Evolutionary conservation across 2,888 invertebrate species (phyloP).

Genomic region (Archips xylosteana): DNA sequence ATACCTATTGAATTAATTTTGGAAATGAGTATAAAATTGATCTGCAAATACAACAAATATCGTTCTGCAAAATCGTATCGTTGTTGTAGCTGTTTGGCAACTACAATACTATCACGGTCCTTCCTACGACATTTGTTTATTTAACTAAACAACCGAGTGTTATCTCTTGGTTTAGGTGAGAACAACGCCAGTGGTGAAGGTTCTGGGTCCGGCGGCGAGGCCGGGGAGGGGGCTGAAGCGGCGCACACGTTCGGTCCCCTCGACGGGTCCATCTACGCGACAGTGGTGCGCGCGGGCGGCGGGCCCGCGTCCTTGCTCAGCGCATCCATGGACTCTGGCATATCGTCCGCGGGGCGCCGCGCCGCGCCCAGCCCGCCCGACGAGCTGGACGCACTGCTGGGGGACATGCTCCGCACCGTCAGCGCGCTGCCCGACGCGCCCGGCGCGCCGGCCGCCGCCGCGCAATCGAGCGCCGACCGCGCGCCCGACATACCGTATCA

Average conservation of each 20-base stretch:
- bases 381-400: constrained; percentile 93
- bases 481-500: constrained; percentile 93
- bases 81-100: neutral
- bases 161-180: constrained; percentile 77
- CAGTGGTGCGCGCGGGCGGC: constrained; percentile 83
- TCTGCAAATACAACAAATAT: no score
- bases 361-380: constrained; percentile 83
- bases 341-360: constrained; percentile 90
- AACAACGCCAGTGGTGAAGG: constrained; percentile 83
- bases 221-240: constrained; percentile 75
- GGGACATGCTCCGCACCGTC: constrained; percentile 95
- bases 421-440: constrained; percentile 90
- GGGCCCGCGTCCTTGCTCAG: constrained; percentile 89
- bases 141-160: neutral
- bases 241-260: constrained; percentile 93
- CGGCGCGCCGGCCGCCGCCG: constrained; percentile 53
- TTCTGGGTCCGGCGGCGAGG: constrained; percentile 76
- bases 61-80: no score
- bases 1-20: no score
- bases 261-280: constrained; percentile 96
- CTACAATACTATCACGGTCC: neutral
- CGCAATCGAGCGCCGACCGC: constrained; percentile 81
- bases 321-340: constrained; percentile 96
- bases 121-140: constrained; percentile 65
- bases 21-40: no score